Evolutionary conservation across 2,797 vertebrate species (phyloP).

Genomic region (Argya squamiceps): DNA sequence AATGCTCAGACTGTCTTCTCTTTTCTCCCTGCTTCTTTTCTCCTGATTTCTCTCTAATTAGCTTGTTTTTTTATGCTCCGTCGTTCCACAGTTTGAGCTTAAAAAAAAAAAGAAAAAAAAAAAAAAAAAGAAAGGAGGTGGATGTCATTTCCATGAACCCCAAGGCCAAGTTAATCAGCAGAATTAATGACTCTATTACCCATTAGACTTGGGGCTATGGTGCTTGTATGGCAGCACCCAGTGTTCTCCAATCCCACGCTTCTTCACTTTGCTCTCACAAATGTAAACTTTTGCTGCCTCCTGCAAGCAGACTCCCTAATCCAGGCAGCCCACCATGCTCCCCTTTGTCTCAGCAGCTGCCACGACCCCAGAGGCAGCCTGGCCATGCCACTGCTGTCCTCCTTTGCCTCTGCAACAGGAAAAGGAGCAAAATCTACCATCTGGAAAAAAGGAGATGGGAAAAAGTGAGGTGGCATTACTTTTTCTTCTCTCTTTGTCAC

Average conservation of each 20-base stretch:
- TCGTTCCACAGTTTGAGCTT: slow-evolving; percentile 83
- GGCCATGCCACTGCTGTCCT: accelerated
- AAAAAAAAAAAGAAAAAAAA: slow-evolving; percentile 17
- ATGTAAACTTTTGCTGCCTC: slow-evolving; percentile 60
- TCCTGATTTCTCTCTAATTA: slow-evolving; percentile 90
- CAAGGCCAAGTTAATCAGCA: slow-evolving; percentile 99
- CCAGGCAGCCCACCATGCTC: background rate
- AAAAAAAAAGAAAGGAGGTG: slow-evolving; percentile 70
- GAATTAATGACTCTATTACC: slow-evolving; percentile 98
- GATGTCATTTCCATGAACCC: slow-evolving; percentile 94
- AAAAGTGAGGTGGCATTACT: background rate
- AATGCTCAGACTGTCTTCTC: slow-evolving; percentile 89
- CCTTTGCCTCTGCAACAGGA: background rate
- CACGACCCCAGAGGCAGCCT: background rate
- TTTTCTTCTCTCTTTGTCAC: background rate
- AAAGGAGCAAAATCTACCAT: background rate
- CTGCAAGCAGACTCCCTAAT: background rate
- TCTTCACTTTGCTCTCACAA: slow-evolving; percentile 60
- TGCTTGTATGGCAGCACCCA: slow-evolving; percentile 76
- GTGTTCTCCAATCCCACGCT: background rate
- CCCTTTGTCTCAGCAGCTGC: background rate
- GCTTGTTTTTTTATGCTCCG: slow-evolving; percentile 85
- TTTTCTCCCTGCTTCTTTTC: slow-evolving; percentile 83
- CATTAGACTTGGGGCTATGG: slow-evolving; percentile 85
- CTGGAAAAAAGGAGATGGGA: background rate